Percentiles rank a stretch among this genome's conserved stretches.
phyloP scores from a whole-genome alignment of 2,113 vertebrate species.

The Electrona antarctica region DNA sequence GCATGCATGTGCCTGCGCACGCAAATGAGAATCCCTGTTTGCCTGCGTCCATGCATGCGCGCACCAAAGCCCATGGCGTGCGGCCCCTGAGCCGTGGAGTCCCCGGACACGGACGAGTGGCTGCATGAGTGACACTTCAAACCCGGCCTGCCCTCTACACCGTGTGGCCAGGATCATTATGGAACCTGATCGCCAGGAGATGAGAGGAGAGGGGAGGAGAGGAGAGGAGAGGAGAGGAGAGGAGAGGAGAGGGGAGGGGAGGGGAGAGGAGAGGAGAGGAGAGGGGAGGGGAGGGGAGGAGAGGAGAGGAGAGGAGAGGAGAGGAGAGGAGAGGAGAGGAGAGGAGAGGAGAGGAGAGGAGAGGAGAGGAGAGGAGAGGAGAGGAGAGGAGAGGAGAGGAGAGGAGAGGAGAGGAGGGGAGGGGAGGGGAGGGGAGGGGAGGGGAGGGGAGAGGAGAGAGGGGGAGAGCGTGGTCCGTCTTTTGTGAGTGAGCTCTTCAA shows the following conservation, averaged over 20 bases:
- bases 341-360: not conserved
- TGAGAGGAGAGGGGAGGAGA: not conserved
- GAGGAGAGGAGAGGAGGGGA: not conserved
- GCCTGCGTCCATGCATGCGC: not conserved
- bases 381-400: too few species aligned
- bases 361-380: too few species aligned
- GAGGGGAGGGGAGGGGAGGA: constrained; percentile 15
- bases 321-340: not conserved
- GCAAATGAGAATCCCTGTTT: not conserved
- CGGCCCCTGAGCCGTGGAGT: constrained; percentile 6
- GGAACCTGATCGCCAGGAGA: constrained; percentile 50
- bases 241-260: not conserved
- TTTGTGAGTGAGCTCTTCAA: constrained; percentile 70
- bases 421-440: not conserved
- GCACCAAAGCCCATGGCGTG: constrained; percentile 1
- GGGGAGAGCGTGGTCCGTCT: constrained; percentile 48
- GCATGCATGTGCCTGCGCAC: not conserved
- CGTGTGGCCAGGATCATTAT: constrained; percentile 52
- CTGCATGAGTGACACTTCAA: constrained; percentile 62
- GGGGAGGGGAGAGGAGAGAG: not conserved
- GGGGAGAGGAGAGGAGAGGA: not conserved
- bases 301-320: constrained; percentile 1
- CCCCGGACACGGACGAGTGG: constrained; percentile 47
- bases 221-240: not conserved
- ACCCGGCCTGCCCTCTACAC: constrained; percentile 52